These are phyloP conservation scores for Blera fallax DNA, from an alignment of 2,888 invertebrate genomes.

Conservation along the genomic window DNA sequence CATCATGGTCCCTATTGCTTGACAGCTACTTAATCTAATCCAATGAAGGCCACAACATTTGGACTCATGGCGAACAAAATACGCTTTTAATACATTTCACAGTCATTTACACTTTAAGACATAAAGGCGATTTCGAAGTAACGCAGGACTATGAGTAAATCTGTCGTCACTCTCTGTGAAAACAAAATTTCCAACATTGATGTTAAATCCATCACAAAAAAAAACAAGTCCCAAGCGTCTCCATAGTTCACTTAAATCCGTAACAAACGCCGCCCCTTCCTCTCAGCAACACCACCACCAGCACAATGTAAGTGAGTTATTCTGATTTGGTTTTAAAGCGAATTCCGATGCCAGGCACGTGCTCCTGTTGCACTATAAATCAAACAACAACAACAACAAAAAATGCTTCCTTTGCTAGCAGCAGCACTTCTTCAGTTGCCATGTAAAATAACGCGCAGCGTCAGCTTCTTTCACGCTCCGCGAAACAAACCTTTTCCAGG, in stretches of 20 bases:
- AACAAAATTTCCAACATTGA: too few species aligned
- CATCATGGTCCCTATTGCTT: too few species aligned
- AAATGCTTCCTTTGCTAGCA: neutral
- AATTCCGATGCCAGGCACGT: constrained; percentile 51
- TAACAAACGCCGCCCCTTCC: neutral
- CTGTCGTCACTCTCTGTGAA: too few species aligned
- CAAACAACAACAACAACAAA: constrained; percentile 21
- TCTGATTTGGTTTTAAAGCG: constrained; percentile 23
- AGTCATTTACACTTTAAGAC: too few species aligned
- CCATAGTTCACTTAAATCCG: constrained; percentile 1
- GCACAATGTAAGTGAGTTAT: constrained; percentile 17
- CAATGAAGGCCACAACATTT: too few species aligned
- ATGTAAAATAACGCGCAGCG: constrained; percentile 40
- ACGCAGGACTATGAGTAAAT: too few species aligned
- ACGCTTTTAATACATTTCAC: too few species aligned
- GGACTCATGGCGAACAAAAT: too few species aligned
- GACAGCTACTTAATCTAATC: too few species aligned
- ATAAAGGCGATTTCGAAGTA: too few species aligned
- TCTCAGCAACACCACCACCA: neutral
- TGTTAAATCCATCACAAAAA: neutral
- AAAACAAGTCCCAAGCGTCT: neutral
- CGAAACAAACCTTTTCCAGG: constrained; percentile 43
- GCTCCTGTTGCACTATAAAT: constrained; percentile 59
- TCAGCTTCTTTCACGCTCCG: constrained; percentile 62
- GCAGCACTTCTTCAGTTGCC: constrained; percentile 2